These are phyloP conservation scores for Balanococcus diminutus DNA, from an alignment of 2,888 invertebrate genomes.

Conservation along the genomic window DNA sequence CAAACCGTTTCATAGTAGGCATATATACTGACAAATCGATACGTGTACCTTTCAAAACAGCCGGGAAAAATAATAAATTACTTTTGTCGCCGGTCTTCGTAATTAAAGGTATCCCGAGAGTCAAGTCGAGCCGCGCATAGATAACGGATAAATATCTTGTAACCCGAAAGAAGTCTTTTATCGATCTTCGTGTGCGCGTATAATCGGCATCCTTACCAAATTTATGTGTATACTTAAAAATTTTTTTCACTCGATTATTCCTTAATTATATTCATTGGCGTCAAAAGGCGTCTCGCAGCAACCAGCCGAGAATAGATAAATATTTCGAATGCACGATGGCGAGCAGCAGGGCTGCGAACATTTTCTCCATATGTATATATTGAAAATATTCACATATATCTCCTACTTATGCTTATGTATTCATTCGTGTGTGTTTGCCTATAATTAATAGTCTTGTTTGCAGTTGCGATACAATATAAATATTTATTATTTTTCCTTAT, in stretches of 20 bases:
- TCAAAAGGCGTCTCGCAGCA: background rate
- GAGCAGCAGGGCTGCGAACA: background rate
- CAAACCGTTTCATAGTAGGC: background rate
- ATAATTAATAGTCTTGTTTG: no score
- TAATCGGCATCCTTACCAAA: background rate
- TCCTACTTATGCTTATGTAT: no score
- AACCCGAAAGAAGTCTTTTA: background rate
- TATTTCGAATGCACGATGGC: background rate
- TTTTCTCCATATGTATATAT: background rate
- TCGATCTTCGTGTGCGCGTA: background rate
- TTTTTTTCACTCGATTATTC: background rate
- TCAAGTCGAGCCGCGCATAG: background rate
- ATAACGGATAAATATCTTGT: background rate
- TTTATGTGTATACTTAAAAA: background rate
- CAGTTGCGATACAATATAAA: no score
- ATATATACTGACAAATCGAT: background rate
- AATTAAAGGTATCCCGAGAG: background rate
- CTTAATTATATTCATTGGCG: background rate
- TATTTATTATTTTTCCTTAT: no score
- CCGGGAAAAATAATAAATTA: background rate
- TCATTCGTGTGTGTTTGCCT: no score
- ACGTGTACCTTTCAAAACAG: constrained; percentile 3
- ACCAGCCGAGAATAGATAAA: background rate
- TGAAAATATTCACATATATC: background rate
- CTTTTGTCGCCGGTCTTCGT: background rate